Evolutionary conservation across 2,888 invertebrate genomes (phyloP).

Genomic region (Orchestes rusci): DNA sequence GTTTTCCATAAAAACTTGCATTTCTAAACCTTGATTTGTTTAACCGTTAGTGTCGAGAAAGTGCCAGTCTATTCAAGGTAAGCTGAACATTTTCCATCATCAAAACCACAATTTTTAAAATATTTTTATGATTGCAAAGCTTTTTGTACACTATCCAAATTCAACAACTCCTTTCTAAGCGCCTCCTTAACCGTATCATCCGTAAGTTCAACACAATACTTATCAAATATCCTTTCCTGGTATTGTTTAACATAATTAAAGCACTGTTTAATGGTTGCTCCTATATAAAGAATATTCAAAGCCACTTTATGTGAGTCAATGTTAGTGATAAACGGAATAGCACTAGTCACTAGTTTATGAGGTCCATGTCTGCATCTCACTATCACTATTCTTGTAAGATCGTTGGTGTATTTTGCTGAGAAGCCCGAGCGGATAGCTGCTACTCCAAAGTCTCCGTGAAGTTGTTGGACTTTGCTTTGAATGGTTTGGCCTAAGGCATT

Average conservation of each 20-base stretch:
- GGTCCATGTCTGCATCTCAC: slow-evolving; percentile 68
- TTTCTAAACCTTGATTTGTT: too few species aligned
- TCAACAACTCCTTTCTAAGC: slow-evolving; percentile 45
- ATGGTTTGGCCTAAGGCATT: slow-evolving; percentile 35
- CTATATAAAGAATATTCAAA: slow-evolving; percentile 62
- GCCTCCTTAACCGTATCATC: slow-evolving; percentile 56
- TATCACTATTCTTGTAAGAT: slow-evolving; percentile 61
- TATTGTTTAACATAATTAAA: slow-evolving; percentile 64
- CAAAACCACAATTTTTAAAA: too few species aligned
- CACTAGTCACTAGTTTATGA: slow-evolving; percentile 61
- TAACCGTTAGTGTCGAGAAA: too few species aligned
- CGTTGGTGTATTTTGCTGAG: slow-evolving; percentile 71
- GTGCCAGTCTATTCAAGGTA: too few species aligned
- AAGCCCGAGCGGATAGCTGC: slow-evolving; percentile 66
- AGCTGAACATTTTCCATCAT: too few species aligned
- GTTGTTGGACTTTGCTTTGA: slow-evolving; percentile 55
- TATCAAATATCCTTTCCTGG: slow-evolving; percentile 59
- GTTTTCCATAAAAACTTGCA: too few species aligned
- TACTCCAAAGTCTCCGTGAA: slow-evolving; percentile 70
- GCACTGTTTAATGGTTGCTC: slow-evolving; percentile 74
- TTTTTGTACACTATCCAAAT: slow-evolving; percentile 32
- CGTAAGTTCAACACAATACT: slow-evolving; percentile 53
- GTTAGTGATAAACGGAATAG: slow-evolving; percentile 61
- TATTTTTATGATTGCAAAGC: too few species aligned
- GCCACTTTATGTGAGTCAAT: slow-evolving; percentile 56